Evolutionary conservation across 2,888 invertebrate species (phyloP).

Genomic region (Plagodis dolabraria): DNA sequence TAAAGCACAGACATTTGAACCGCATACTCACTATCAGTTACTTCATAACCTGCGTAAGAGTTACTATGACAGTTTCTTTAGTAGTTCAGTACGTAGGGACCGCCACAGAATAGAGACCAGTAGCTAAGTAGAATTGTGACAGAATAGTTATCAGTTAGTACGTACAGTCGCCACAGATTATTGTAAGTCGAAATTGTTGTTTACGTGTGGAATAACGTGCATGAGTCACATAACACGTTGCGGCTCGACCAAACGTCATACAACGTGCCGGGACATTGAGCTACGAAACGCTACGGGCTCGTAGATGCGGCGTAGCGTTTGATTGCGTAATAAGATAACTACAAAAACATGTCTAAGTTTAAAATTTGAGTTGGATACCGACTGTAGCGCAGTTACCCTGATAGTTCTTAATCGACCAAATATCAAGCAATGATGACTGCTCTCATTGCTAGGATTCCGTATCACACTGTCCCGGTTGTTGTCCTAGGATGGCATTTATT

Average conservation of each 20-base stretch:
- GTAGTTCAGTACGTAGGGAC: neutral
- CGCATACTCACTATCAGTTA: too few species aligned
- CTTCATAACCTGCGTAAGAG: too few species aligned
- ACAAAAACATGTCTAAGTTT: too few species aligned
- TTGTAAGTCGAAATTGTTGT: conserved; percentile 5
- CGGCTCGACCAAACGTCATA: conserved; percentile 32
- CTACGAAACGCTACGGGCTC: conserved; percentile 20
- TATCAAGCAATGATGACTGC: too few species aligned
- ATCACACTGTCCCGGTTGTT: too few species aligned
- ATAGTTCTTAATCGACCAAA: too few species aligned
- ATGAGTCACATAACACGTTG: conserved; percentile 36
- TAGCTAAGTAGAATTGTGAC: neutral
- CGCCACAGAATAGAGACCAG: neutral
- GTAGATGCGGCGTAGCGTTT: conserved; percentile 3
- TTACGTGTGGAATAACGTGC: conserved; percentile 40
- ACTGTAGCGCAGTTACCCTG: too few species aligned
- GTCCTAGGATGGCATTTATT: too few species aligned
- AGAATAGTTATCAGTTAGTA: conserved; percentile 9
- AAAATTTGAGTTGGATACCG: too few species aligned
- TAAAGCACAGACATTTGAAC: too few species aligned
- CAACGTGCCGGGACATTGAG: conserved; percentile 43
- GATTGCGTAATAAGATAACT: neutral
- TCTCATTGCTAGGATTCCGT: too few species aligned
- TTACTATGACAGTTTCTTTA: too few species aligned
- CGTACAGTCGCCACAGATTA: conserved; percentile 2